Evolutionary conservation across 2,797 vertebrate genomes (phyloP), one percentile per base, ranked within the genome.

Genomic region (Chanos chanos): DNA sequence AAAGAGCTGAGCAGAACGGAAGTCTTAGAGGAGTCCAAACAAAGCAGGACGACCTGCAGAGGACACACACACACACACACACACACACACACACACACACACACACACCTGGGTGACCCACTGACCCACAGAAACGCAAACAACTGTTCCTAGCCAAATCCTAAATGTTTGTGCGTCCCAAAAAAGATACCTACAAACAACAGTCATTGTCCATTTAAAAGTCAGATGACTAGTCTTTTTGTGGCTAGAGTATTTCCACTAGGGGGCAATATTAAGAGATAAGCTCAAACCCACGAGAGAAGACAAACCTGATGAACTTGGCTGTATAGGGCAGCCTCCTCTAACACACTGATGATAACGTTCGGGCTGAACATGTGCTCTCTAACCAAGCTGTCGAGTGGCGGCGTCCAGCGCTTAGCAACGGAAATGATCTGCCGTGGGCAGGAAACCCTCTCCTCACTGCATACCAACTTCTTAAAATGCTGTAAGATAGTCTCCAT

Each of bases 301-400:
- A 22, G n/a, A 72, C 83, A 45, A 21, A 91, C 96, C 95, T 99
- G 96, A 0, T 94, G 92, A 30, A 98, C 89, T 0, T 85, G 80
- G 13, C 91, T 93, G 0, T 88, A 97, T 30, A 98, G 83, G 0
- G 91, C 92, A 4, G 94, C 94, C 75, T 98, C 96, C 56, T 93
- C 89, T 0, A 83, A 51, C 43, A 79, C 70, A 0, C 89, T 90
- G 65, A 98, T 84, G 39, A 97, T 78, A 1, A 96, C 0, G 1
- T 77, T 87, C 19, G 96, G 93, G 31, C 86, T 77, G 0, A 77
- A 79, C 91, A 93, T 94, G 77, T 92, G 84, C 16, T 88, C 81
- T 61, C 59, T 77, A 7, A 92, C 64, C 68, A 98, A 70, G 4
- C 0, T 47, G 33, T 85, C 81, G 70, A 92, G 59, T 2, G 84